Evolutionary conservation across 2,797 vertebrate genomes (phyloP).

Genomic region (Propithecus perrieri): DNA sequence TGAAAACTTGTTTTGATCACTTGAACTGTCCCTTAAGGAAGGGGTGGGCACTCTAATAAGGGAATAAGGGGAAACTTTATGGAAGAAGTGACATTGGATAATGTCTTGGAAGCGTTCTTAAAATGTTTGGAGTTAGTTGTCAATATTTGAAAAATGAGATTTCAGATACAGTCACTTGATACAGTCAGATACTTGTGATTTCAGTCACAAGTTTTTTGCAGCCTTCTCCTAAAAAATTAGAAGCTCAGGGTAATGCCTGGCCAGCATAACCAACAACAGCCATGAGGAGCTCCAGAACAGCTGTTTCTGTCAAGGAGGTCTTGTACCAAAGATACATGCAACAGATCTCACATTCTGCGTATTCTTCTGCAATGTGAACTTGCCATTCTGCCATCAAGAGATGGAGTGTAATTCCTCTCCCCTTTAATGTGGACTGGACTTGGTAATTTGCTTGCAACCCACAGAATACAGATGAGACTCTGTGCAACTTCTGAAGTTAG

Average conservation of each 20-base stretch:
- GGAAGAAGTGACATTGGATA: background rate
- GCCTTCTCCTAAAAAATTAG: background rate
- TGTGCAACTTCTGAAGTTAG: too few species aligned
- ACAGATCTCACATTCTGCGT: accelerated
- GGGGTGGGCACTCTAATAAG: accelerated
- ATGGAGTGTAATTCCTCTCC: background rate
- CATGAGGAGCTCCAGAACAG: accelerated
- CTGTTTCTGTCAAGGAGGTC: too few species aligned
- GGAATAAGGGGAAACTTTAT: too few species aligned
- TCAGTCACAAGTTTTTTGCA: background rate
- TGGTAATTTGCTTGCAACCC: background rate
- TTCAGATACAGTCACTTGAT: background rate
- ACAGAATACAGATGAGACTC: background rate
- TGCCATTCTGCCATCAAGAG: background rate
- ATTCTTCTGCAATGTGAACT: background rate
- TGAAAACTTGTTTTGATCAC: background rate
- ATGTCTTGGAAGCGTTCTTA: background rate
- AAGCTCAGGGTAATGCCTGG: background rate
- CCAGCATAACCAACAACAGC: too few species aligned
- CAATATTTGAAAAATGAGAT: background rate
- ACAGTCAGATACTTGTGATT: too few species aligned
- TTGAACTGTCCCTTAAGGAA: background rate
- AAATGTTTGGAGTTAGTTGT: background rate
- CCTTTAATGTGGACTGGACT: background rate
- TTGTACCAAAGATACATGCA: background rate